Base-by-base conservation (phyloP, 2,797 vertebrate species). In the Pelobates cultripes region DNA sequence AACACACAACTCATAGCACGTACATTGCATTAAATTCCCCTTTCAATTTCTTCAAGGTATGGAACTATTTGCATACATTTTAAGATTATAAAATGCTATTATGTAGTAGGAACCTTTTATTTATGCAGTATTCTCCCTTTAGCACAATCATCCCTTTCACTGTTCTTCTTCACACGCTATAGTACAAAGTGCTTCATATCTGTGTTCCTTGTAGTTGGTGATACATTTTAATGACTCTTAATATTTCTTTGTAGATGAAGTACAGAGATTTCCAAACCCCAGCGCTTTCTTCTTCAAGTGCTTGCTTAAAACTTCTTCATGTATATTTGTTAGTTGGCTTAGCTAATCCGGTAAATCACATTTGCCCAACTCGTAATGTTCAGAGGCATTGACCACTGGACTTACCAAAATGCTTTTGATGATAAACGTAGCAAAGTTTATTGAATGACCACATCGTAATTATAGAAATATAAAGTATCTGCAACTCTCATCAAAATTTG, bases 141-240 rank as follows among this genome's bases (percentile, higher is more conserved):
- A 17, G 57, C 14, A 61, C 57, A 15, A 61, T 61, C 13, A 61
- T 51, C 47, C 10, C 47, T 51, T 51, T 10, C 47, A 28, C 10
- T 6, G 10, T 51, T 51, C 47, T 51, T 51, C 13, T 57, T 12
- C 61, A 64, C 12, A 64, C 61, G 4, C 61, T 28, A 64, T 10
- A 64, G 61, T 64, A 64, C 61, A 64, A 64, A 64, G 61, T 64
- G 17, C 61, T 64, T 64, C 61, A 40, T 28, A 64, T 64, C 61
- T 64, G n/a, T 64, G 61, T 28, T 64, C 14, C 61, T 64, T 64
- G 61, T 64, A 64, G 61, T 64, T 64, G 61, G n/a, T 64, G 61
- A 64, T 64, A 40, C 61, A 64, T 64, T 64, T 64, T 64, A 64
- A 64, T 64, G 61, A 64, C 61, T 64, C 61, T 64, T 64, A 64